Base-by-base conservation (phyloP, 2,888 invertebrate species). In the Hemaris fuciformis region DNA sequence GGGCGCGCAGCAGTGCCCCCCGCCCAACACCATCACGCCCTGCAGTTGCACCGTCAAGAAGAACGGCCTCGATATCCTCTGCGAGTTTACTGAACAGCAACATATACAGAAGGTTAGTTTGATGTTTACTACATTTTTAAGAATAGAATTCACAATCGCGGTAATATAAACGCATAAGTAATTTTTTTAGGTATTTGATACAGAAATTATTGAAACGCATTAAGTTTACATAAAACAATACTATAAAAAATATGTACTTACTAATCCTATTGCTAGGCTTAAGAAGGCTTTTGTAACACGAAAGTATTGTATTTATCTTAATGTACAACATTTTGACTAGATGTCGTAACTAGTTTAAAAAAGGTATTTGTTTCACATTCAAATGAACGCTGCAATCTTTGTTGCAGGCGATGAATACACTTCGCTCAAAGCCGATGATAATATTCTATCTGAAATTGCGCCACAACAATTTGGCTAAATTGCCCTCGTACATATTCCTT, bases 371-470 rank as follows among this genome's bases (percentile, higher is more conserved):
- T n/a, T n/a, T n/a, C n/a, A n/a, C n/a, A 41, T 0, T 13, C 3
- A 22, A n/a, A 22, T n/a, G 22, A 15, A 4, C 41, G 1, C n/a
- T 22, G 7, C 25, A 57, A 56, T 27, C 15, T 13, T 38, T 68
- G 61, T 78, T 90, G 66, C 93, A 94, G 84, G 97, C 97, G 13
- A 97, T 97, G 97, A 95, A 95, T 78, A 94, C 95, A 13, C 93
- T 98, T 41, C 97, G 97, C 79, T 96, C 96, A 65, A 96, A 95
- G 79, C 95, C 95, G 69, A 94, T 95, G 78, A 95, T 97, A 67
- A 97, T 98, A 71, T 97, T 97, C 88, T 98, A 98, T 89, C 93
- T 98, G 71, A 98, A 97, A 83, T 92, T 98, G 64, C 94, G 97
- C 62, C 97, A 97, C 88, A 97, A 97, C 84, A 96, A 95, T 85